phyloP scores from a whole-genome alignment of 2,797 vertebrate genomes.

The Oryzias sinensis region DNA sequence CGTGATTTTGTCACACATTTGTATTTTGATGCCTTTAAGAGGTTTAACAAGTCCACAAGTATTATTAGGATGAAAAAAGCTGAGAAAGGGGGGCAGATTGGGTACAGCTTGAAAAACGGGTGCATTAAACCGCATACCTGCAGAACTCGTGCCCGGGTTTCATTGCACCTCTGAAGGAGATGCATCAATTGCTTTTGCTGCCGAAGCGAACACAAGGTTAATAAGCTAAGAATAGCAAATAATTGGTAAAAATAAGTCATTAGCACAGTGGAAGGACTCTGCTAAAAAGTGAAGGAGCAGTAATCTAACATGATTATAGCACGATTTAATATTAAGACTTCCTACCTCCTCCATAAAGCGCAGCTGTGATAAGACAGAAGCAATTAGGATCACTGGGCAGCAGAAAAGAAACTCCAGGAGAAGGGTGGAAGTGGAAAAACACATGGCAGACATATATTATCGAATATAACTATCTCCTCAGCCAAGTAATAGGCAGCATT shows the following conservation, averaged over 20 bases:
- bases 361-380: conserved; percentile 56
- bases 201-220: conserved; percentile 71
- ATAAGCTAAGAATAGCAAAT: conserved; percentile 81
- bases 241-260: conserved; percentile 83
- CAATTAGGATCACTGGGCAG: conserved; percentile 71
- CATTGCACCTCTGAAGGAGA: conserved; percentile 13
- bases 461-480: conserved; percentile 10
- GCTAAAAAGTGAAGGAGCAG: conserved; percentile 78
- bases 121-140: not conserved
- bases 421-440: conserved; percentile 3
- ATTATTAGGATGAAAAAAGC: too few species aligned
- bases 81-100: too few species aligned
- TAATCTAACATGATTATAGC: conserved; percentile 80
- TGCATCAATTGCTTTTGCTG: conserved; percentile 61
- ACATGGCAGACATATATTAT: conserved; percentile 8
- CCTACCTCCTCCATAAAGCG: conserved; percentile 72
- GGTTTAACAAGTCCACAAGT: too few species aligned
- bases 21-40: too few species aligned
- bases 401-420: conserved; percentile 30
- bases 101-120: not conserved
- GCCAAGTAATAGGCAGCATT: not conserved
- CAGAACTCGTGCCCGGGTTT: conserved; percentile 14
- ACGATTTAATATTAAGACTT: conserved; percentile 49
- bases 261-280: conserved; percentile 71
- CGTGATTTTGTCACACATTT: too few species aligned